Conservation (phyloP, 2,113 vertebrate species). For the Equus przewalskii region DNA sequence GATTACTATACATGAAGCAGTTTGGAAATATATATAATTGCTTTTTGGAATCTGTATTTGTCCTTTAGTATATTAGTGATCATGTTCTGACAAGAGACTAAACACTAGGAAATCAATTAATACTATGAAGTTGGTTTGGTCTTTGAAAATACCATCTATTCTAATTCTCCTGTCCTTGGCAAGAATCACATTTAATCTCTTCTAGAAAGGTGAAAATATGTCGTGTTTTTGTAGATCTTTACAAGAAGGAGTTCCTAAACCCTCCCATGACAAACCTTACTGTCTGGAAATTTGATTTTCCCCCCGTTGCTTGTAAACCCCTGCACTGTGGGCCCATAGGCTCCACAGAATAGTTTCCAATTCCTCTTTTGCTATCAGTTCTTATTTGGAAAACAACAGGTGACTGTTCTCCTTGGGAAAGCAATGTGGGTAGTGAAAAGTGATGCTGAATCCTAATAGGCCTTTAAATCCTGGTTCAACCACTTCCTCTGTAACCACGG, state of each 20-base stretch:
- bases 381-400: slow-evolving; percentile 26
- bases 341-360: background rate
- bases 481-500: too few species aligned
- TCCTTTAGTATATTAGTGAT: slow-evolving; percentile 61
- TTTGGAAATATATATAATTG: slow-evolving; percentile 71
- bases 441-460: background rate
- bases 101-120: slow-evolving; percentile 49
- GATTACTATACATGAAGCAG: slow-evolving; percentile 66
- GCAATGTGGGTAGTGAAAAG: background rate
- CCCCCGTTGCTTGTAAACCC: background rate
- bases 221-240: background rate
- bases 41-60: slow-evolving; percentile 72
- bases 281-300: slow-evolving; percentile 18
- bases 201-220: background rate
- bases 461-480: background rate
- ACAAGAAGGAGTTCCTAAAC: background rate
- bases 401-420: background rate
- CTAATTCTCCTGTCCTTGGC: background rate
- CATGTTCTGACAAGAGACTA: slow-evolving; percentile 58
- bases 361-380: background rate
- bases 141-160: slow-evolving; percentile 38
- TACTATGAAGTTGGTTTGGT: slow-evolving; percentile 5
- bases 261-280: background rate
- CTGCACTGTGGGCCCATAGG: background rate
- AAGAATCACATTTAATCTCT: background rate